Percentiles rank a stretch among this genome's conserved stretches.
Conservation (phyloP, 2,113 vertebrate species). For the Panthera tigris region DNA sequence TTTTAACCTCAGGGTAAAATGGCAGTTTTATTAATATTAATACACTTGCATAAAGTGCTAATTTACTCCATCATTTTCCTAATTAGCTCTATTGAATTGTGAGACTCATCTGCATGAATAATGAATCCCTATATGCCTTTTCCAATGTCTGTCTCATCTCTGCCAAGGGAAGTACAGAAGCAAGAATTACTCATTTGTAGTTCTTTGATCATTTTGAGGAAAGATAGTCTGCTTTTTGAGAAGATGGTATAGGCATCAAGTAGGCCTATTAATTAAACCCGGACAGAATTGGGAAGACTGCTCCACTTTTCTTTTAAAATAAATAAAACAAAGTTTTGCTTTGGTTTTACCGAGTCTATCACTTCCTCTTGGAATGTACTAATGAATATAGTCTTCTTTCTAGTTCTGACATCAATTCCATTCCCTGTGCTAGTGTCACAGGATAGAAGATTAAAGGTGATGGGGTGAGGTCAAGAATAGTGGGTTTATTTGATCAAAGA, state of each 20-base stretch:
- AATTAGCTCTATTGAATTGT: slow-evolving; percentile 88
- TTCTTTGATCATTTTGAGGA: slow-evolving; percentile 30
- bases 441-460: slow-evolving; percentile 55
- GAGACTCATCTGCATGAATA: slow-evolving; percentile 87
- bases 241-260: neutral
- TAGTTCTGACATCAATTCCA: neutral
- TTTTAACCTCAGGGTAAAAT: slow-evolving; percentile 75
- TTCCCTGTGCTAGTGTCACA: neutral
- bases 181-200: neutral
- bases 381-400: slow-evolving; percentile 2
- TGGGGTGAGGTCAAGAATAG: slow-evolving; percentile 45
- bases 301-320: neutral
- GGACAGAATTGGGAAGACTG: neutral
- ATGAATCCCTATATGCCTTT: slow-evolving; percentile 78
- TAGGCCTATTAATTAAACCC: slow-evolving; percentile 26
- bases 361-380: neutral
- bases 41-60: slow-evolving; percentile 86
- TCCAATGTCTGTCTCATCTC: slow-evolving; percentile 52
- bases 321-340: neutral
- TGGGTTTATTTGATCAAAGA: slow-evolving; percentile 58
- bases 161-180: slow-evolving; percentile 45
- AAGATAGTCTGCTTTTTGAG: neutral
- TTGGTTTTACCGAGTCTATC: neutral
- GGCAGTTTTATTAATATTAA: slow-evolving; percentile 89
- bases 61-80: slow-evolving; percentile 89